A percentile compares a stretch with the other conserved stretches of the same genome.
These are phyloP conservation scores for Hydrolagus colliei DNA, from an alignment of 2,797 vertebrate genomes.

Conservation along the genomic window DNA sequence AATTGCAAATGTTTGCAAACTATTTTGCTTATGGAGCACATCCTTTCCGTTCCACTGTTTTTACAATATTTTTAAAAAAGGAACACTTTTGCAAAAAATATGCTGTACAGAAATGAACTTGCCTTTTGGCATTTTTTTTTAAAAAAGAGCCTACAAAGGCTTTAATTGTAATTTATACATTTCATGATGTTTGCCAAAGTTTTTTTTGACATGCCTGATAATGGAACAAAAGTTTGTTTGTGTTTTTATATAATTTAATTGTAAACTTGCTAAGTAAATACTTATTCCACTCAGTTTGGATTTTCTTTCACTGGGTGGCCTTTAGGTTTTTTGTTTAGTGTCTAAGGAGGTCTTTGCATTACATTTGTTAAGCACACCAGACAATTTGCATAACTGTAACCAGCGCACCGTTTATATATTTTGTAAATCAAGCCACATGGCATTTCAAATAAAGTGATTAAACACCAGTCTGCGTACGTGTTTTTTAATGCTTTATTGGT, in stretches of 20 bases:
- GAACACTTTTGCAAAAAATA: not conserved
- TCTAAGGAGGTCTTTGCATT: slow-evolving; percentile 55
- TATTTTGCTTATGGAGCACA: not conserved
- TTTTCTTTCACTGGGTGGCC: slow-evolving; percentile 44
- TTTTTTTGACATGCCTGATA: slow-evolving; percentile 48
- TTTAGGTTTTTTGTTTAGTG: slow-evolving; percentile 39
- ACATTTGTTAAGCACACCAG: slow-evolving; percentile 42
- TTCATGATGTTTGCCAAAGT: slow-evolving; percentile 58
- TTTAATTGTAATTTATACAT: slow-evolving; percentile 77
- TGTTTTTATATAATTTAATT: slow-evolving; percentile 54
- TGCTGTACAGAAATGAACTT: slow-evolving; percentile 23
- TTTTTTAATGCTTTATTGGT: not conserved
- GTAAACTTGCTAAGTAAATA: slow-evolving; percentile 42
- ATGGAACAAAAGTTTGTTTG: slow-evolving; percentile 46
- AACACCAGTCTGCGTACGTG: not conserved
- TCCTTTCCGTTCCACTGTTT: not conserved
- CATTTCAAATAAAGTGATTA: slow-evolving; percentile 61
- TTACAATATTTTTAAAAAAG: slow-evolving; percentile 15
- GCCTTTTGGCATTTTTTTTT: slow-evolving; percentile 47
- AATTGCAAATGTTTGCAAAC: not conserved
- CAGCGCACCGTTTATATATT: slow-evolving; percentile 43
- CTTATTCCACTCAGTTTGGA: slow-evolving; percentile 43
- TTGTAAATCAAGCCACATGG: slow-evolving; percentile 51
- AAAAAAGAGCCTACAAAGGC: slow-evolving; percentile 63
- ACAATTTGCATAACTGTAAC: slow-evolving; percentile 41